Evolutionary conservation across 2,113 vertebrate genomes (phyloP).

Genomic region (Ramphastos sulfuratus): DNA sequence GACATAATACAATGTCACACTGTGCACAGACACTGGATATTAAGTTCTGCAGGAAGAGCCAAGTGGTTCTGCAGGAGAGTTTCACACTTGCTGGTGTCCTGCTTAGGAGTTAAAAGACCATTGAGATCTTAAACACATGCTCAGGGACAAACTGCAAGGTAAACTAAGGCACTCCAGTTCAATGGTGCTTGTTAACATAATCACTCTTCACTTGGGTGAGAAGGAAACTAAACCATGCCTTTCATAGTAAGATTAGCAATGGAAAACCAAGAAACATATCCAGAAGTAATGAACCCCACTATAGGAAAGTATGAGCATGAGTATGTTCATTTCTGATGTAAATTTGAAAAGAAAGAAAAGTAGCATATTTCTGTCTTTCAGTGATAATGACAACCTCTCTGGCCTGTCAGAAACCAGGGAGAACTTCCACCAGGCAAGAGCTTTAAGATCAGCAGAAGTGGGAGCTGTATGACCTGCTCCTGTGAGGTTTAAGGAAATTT

Average conservation of each 20-base stretch:
- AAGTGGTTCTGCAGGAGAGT: neutral
- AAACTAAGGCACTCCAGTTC: neutral
- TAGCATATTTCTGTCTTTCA: neutral
- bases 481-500: neutral
- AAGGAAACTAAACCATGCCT: neutral
- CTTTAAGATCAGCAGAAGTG: neutral
- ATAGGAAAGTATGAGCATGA: neutral
- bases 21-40: neutral
- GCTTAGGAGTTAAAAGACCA: accelerated
- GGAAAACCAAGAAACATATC: neutral
- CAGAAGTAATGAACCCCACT: neutral
- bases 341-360: neutral
- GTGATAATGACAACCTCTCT: neutral
- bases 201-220: neutral
- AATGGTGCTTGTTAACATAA: neutral
- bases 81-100: neutral
- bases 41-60: neutral
- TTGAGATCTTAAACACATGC: neutral
- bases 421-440: neutral
- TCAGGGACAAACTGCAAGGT: neutral
- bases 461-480: neutral
- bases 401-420: neutral
- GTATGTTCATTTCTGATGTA: neutral
- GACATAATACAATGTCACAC: neutral
- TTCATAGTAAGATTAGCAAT: neutral